These are phyloP conservation scores for Rhabdornis inornatus DNA, from an alignment of 2,113 vertebrate genomes.

Conservation along the genomic window DNA sequence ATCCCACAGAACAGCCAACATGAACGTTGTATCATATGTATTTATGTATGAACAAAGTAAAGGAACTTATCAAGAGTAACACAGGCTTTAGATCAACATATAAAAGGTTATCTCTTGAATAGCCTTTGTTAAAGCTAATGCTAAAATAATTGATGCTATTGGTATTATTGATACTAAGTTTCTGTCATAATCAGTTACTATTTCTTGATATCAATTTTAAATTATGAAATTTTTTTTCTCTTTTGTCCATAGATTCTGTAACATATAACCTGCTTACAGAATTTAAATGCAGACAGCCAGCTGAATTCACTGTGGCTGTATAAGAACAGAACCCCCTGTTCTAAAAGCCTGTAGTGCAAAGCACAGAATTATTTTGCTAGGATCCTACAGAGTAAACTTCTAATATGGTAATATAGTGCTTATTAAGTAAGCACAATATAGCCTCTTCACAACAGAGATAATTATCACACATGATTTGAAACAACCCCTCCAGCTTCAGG, in stretches of 20 bases:
- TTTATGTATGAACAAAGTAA: background rate
- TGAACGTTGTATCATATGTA: background rate
- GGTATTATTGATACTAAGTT: background rate
- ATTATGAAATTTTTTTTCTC: background rate
- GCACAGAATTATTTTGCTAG: background rate
- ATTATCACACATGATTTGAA: background rate
- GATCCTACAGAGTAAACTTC: background rate
- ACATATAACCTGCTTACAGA: background rate
- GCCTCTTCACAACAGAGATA: background rate
- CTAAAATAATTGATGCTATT: background rate
- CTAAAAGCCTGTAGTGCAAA: background rate
- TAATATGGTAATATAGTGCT: background rate
- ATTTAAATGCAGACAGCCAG: background rate
- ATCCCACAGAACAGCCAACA: background rate
- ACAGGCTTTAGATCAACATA: background rate
- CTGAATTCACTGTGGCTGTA: background rate
- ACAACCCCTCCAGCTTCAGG: background rate
- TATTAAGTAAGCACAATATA: background rate
- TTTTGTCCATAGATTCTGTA: background rate
- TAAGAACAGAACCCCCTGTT: background rate
- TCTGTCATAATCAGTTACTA: background rate
- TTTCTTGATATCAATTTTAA: background rate
- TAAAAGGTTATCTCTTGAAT: background rate
- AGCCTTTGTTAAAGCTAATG: background rate
- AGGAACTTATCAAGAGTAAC: background rate